Evolutionary conservation across 2,113 vertebrate genomes (phyloP).

Genomic region (Nematolebias whitei): DNA sequence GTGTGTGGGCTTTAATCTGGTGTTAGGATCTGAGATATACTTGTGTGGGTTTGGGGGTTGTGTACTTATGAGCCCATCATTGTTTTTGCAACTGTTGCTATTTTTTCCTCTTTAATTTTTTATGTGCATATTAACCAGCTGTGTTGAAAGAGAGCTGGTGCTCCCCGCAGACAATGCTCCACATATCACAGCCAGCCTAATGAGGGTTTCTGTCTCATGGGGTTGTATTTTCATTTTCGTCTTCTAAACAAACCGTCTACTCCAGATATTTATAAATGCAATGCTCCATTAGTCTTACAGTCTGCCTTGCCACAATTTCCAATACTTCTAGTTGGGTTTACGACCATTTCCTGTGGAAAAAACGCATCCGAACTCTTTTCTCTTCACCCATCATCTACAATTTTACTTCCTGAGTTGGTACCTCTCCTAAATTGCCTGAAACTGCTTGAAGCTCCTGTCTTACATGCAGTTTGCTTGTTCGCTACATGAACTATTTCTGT

Average conservation of each 20-base stretch:
- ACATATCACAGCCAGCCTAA: slow-evolving; percentile 67
- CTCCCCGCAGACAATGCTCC: slow-evolving; percentile 55
- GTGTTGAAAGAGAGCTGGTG: slow-evolving; percentile 42
- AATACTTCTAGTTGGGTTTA: not conserved
- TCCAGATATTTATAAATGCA: slow-evolving; percentile 30
- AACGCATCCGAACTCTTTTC: not conserved
- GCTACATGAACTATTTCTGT: not conserved
- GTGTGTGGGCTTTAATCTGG: not conserved
- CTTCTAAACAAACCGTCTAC: slow-evolving; percentile 54
- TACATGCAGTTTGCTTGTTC: not conserved
- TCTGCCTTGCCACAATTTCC: not conserved
- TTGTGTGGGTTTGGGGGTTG: not conserved
- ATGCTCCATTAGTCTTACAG: not conserved
- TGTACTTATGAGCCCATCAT: slow-evolving; percentile 18
- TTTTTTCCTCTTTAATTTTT: slow-evolving; percentile 73
- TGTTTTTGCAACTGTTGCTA: slow-evolving; percentile 41
- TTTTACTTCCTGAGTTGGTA: not conserved
- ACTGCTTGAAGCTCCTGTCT: slow-evolving; percentile 17
- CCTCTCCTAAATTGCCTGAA: not conserved
- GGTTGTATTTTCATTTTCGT: slow-evolving; percentile 31
- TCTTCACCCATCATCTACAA: slow-evolving; percentile 1
- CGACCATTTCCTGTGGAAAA: not conserved
- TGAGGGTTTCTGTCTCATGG: slow-evolving; percentile 50
- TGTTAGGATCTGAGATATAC: not conserved
- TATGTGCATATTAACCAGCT: slow-evolving; percentile 70